phyloP scores from a whole-genome alignment of 2,797 vertebrate genomes.

The Mormyrus hasselquistii region DNA sequence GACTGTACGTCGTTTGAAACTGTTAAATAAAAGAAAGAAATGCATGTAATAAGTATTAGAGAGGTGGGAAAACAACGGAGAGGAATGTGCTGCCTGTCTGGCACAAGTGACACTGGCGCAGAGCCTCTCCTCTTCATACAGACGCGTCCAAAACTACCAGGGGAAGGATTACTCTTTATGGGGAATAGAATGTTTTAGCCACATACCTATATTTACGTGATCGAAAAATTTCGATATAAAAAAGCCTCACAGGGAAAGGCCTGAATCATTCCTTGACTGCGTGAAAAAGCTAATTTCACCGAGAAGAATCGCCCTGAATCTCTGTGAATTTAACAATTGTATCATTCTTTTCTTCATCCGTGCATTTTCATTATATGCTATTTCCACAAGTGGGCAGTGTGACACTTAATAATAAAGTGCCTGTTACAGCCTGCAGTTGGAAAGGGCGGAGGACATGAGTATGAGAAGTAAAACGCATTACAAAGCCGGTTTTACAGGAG shows the following conservation, averaged over 20 bases:
- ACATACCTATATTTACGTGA: not conserved
- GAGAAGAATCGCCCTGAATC: not conserved
- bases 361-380: not conserved
- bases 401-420: not conserved
- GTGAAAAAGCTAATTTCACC: not conserved
- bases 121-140: not conserved
- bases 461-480: not conserved
- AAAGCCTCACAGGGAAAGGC: not conserved
- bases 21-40: not conserved
- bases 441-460: not conserved
- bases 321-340: not conserved
- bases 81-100: not conserved
- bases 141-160: not conserved
- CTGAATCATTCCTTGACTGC: not conserved
- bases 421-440: not conserved
- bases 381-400: constrained; percentile 13
- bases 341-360: not conserved
- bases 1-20: not conserved
- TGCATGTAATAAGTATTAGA: not conserved
- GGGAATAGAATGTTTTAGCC: not conserved
- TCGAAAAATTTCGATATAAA: not conserved
- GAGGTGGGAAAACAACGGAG: not conserved
- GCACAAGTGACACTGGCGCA: not conserved
- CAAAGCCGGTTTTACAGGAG: not conserved
- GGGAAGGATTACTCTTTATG: not conserved